Base-by-base conservation (phyloP, 2,113 vertebrate genomes). In the Rhadina sibilatrix region DNA sequence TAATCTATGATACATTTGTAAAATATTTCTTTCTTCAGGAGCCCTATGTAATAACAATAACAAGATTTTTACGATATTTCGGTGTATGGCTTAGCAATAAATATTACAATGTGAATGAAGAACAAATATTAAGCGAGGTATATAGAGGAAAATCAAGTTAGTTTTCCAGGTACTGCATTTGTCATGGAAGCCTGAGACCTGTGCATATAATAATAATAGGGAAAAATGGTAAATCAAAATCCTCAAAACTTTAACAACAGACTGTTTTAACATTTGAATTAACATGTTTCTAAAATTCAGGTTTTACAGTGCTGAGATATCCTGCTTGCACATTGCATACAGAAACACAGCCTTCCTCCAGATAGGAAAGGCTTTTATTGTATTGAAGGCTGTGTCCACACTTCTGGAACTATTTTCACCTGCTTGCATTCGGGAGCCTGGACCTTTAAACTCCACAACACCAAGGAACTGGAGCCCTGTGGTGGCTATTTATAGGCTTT, bases 1-100 rank as follows among this genome's bases (percentile, higher is more conserved):
- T 96, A 95, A 80, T 63, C 71, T 85, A 40, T n/a, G 27, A 83
- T n/a, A 22, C 30, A 35, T 69, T 89, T 93, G 89, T 90, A 54
- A 44, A 86, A 78, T 27, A 42, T 82, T 94, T 82, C 49, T 52
- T 81, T 90, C 54, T 88, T 50, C 88, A 64, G 68, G 24, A 84
- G 14, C 24, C 68, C 35, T 83, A 19, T 66, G 40, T 82, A 79
- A 46, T 72, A 88, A 71, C 44, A 95, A 71, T 54, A 71, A 71
- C 76, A 82, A 53, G 50, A 86, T 38, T 93, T 91, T 70, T 63
- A 61, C 25, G 74, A 31, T 84, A 71, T 92, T 92, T 78, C 0
- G 4, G 23, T 69, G 35, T 61, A 60, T 53, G 20, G 20, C 8
- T 82, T 69, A 91, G 53, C 49, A 95, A 75, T 77, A 95, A 42